A percentile compares a stretch with the other conserved stretches of the same genome.
Evolutionary conservation across 2,113 vertebrate species (phyloP).

Genomic region (Rhinogobius similis): DNA sequence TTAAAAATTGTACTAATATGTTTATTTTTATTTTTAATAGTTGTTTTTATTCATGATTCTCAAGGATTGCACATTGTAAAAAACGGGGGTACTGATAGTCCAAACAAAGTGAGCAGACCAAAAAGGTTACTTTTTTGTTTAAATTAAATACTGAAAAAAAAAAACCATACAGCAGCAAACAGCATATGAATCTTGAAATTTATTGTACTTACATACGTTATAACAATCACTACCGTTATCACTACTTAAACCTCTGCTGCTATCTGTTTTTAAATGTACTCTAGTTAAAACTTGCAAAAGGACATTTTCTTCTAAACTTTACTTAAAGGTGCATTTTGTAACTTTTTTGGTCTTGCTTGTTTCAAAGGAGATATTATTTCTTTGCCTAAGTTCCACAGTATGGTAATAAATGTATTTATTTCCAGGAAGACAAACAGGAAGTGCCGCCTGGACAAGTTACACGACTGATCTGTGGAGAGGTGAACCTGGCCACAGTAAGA

Average conservation of each 20-base stretch:
- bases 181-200: too few species aligned
- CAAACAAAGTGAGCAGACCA: too few species aligned
- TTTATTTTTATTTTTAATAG: too few species aligned
- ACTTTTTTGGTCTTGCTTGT: neutral
- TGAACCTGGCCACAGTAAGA: too few species aligned
- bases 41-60: too few species aligned
- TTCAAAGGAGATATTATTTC: neutral
- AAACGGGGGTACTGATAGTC: too few species aligned
- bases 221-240: neutral
- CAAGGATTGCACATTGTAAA: too few species aligned
- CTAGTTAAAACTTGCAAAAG: neutral
- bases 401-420: neutral
- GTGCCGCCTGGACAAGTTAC: neutral
- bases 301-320: neutral
- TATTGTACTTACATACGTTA: too few species aligned
- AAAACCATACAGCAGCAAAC: too few species aligned
- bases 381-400: neutral
- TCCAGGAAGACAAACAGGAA: neutral
- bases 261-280: neutral
- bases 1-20: too few species aligned
- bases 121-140: too few species aligned
- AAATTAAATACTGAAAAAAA: too few species aligned
- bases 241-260: neutral
- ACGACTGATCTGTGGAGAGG: neutral
- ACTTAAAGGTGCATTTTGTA: neutral